Percentiles rank a stretch among this genome's conserved stretches.
Evolutionary conservation across 2,888 invertebrate species (phyloP).

Genomic region (Hydrotaea cyrtoneurina): DNA sequence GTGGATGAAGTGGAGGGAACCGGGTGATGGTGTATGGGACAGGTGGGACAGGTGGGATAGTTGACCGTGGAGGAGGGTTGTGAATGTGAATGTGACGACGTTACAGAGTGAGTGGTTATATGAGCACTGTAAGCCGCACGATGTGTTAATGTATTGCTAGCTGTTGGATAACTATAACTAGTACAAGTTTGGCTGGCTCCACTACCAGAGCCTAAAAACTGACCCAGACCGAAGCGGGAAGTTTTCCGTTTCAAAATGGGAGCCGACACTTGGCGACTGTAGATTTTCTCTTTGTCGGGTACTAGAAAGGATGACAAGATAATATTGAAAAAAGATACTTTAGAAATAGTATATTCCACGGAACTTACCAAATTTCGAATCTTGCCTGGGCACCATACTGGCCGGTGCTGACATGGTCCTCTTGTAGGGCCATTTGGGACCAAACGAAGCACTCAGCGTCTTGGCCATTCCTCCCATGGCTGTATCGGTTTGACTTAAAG

Average conservation of each 20-base stretch:
- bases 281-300: constrained; percentile 91
- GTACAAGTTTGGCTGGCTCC: constrained; percentile 77
- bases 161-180: constrained; percentile 75
- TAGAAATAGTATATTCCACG: too few relatives aligned
- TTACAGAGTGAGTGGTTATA: constrained; percentile 67
- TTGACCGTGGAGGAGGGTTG: constrained; percentile 61
- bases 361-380: constrained; percentile 85
- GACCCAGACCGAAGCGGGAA: constrained; percentile 94
- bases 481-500: constrained; percentile 88
- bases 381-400: constrained; percentile 88
- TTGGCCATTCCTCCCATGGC: constrained; percentile 83
- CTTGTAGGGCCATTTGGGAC: constrained; percentile 97
- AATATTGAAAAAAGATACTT: too few relatives aligned
- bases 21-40: constrained; percentile 41
- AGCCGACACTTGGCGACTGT: constrained; percentile 95
- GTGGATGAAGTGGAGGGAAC: constrained; percentile 64
- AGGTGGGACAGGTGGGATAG: not conserved
- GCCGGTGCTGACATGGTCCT: constrained; percentile 96
- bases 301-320: constrained; percentile 53
- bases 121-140: constrained; percentile 71
- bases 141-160: constrained; percentile 75
- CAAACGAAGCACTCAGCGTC: constrained; percentile 93
- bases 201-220: constrained; percentile 84
- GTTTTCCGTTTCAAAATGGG: constrained; percentile 96
- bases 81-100: constrained; percentile 67